Percentiles rank a stretch among this genome's conserved stretches.
Conservation (phyloP, 2,888 invertebrate genomes). For the Spisula solida region DNA sequence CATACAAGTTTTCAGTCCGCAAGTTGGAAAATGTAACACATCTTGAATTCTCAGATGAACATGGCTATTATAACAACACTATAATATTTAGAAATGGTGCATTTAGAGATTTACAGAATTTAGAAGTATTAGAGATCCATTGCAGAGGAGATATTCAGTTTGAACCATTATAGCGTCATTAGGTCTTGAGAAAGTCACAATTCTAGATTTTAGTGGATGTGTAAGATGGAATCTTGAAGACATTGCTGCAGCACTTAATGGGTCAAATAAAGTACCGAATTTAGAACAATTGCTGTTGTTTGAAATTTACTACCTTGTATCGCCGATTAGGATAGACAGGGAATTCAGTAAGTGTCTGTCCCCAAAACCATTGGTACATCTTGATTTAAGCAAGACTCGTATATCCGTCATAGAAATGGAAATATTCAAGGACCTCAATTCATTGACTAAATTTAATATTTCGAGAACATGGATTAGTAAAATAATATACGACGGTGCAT, state of each 20-base stretch:
- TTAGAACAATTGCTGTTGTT: background rate
- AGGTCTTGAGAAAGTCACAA: background rate
- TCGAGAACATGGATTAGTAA: background rate
- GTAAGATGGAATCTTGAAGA: background rate
- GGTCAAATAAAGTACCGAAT: background rate
- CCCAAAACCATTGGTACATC: background rate
- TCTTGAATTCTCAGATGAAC: background rate
- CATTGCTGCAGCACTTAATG: background rate
- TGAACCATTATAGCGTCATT: background rate
- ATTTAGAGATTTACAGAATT: background rate
- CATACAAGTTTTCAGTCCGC: background rate
- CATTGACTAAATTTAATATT: background rate
- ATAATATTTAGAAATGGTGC: background rate
- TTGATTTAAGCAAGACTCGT: background rate
- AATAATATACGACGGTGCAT: background rate
- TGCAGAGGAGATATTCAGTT: background rate
- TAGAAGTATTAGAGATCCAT: background rate
- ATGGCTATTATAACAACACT: background rate
- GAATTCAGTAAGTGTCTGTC: background rate
- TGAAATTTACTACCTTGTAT: background rate
- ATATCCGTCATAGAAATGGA: background rate
- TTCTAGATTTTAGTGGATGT: constrained; percentile 18
- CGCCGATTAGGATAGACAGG: background rate
- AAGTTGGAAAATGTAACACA: background rate
- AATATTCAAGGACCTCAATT: background rate